A percentile compares a stretch with the other conserved stretches of the same genome.
Evolutionary conservation across 1,140 invertebrate genomes (phyloP).

Genomic region (Procambarus clarkii): DNA sequence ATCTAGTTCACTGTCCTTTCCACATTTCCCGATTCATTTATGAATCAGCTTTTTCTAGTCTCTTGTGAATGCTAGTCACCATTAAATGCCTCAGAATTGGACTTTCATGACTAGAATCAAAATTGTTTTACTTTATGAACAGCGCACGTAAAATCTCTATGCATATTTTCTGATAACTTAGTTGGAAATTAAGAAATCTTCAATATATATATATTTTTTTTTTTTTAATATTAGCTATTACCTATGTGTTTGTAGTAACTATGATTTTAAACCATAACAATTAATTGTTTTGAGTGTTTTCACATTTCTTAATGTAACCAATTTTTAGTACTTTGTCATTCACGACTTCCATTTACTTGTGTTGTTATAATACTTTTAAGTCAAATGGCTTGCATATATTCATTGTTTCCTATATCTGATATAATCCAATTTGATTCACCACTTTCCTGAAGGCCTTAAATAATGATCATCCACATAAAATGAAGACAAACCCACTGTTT

Average conservation of each 20-base stretch:
- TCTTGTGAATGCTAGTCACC: slow-evolving; percentile 36
- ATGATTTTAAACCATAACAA: background rate
- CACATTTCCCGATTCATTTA: background rate
- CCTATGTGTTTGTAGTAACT: background rate
- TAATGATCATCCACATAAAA: slow-evolving; percentile 12
- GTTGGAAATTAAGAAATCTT: background rate
- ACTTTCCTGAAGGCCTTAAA: background rate
- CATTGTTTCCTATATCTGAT: background rate
- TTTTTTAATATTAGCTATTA: background rate
- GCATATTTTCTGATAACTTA: slow-evolving; percentile 19
- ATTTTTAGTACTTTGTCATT: background rate
- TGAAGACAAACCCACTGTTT: slow-evolving; percentile 10
- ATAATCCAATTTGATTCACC: background rate
- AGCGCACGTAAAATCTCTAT: slow-evolving; percentile 3
- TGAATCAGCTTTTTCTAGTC: background rate
- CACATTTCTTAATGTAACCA: background rate
- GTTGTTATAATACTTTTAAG: background rate
- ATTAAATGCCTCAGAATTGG: slow-evolving; percentile 38
- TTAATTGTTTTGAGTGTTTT: background rate
- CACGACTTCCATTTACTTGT: background rate
- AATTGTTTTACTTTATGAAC: background rate
- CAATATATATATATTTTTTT: background rate
- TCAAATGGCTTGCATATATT: background rate
- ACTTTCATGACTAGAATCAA: slow-evolving; percentile 34
- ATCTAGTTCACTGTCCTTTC: slow-evolving; percentile 25